A percentile compares a stretch with the other conserved stretches of the same genome.
These are phyloP conservation scores for Nyctalus aviator DNA, from an alignment of 2,797 vertebrate species.

Conservation along the genomic window DNA sequence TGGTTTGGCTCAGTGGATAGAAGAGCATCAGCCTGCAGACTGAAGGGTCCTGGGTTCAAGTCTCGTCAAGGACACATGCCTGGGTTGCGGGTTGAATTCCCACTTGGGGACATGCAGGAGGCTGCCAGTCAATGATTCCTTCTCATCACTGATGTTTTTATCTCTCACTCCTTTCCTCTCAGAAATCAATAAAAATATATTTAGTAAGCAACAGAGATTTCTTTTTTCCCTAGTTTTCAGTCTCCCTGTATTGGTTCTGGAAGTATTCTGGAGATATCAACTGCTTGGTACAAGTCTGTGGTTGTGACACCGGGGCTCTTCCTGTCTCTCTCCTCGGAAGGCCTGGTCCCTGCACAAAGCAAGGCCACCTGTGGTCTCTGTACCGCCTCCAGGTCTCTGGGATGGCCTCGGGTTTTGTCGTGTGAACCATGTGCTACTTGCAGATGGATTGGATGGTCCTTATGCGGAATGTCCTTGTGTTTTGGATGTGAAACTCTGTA, in stretches of 20 bases:
- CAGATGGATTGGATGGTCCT: not conserved
- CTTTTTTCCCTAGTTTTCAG: not conserved
- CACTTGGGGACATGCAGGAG: too few species aligned
- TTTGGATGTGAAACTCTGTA: not conserved
- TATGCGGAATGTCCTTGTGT: not conserved
- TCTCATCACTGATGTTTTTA: too few species aligned
- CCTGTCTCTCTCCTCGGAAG: slow-evolving; percentile 78
- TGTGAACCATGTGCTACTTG: not conserved
- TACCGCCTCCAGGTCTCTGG: not conserved
- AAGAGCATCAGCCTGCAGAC: too few species aligned
- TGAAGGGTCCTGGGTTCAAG: too few species aligned
- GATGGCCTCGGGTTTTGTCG: not conserved
- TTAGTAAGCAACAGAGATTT: not conserved
- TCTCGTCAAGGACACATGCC: too few species aligned
- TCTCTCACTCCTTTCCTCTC: too few species aligned
- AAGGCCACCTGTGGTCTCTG: not conserved
- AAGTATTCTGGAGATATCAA: slow-evolving; percentile 78
- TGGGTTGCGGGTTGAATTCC: too few species aligned
- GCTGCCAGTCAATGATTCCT: too few species aligned
- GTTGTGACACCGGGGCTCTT: slow-evolving; percentile 76
- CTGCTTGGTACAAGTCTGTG: slow-evolving; percentile 80
- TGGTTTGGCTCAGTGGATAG: too few species aligned
- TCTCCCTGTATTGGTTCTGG: slow-evolving; percentile 74
- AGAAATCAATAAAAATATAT: too few species aligned
- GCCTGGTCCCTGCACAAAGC: not conserved